Evolutionary conservation across 2,113 vertebrate species (phyloP).

Genomic region (Salvelinus sp.): DNA sequence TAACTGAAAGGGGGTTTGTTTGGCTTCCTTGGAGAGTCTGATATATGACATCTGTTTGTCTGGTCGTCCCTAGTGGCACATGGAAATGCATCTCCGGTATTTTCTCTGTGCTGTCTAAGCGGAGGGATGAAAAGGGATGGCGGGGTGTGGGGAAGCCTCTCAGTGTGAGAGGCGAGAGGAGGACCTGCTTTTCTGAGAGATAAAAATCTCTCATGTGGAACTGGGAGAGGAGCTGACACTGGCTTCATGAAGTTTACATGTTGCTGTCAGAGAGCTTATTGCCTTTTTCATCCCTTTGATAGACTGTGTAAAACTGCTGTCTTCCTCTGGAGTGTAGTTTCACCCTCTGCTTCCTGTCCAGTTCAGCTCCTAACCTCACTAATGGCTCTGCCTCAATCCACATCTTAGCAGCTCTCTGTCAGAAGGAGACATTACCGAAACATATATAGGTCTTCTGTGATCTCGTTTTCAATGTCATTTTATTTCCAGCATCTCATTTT

Average conservation of each 20-base stretch:
- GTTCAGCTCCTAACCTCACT: slow-evolving; percentile 28
- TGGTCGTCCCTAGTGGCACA: slow-evolving; percentile 64
- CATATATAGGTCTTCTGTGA: neutral
- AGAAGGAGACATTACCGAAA: slow-evolving; percentile 18
- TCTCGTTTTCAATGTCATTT: neutral
- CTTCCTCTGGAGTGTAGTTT: slow-evolving; percentile 40
- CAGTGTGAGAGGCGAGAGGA: neutral
- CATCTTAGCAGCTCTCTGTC: slow-evolving; percentile 55
- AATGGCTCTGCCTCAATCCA: slow-evolving; percentile 34
- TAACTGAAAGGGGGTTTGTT: slow-evolving; percentile 7
- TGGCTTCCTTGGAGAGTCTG: slow-evolving; percentile 60
- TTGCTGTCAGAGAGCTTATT: slow-evolving; percentile 49
- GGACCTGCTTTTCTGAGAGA: neutral
- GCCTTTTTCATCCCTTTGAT: slow-evolving; percentile 51
- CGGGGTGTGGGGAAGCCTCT: slow-evolving; percentile 1
- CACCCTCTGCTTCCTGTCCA: slow-evolving; percentile 56
- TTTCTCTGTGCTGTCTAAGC: slow-evolving; percentile 48
- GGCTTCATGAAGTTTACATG: slow-evolving; percentile 55
- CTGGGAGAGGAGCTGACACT: slow-evolving; percentile 24
- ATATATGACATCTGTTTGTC: slow-evolving; percentile 77
- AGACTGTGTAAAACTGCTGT: slow-evolving; percentile 28
- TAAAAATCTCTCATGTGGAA: slow-evolving; percentile 24
- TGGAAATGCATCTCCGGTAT: slow-evolving; percentile 55
- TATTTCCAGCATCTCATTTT: neutral
- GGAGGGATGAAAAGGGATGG: slow-evolving; percentile 16